Evolutionary conservation across 2,113 vertebrate genomes (phyloP).

Genomic region (Sylvilagus bachmani): DNA sequence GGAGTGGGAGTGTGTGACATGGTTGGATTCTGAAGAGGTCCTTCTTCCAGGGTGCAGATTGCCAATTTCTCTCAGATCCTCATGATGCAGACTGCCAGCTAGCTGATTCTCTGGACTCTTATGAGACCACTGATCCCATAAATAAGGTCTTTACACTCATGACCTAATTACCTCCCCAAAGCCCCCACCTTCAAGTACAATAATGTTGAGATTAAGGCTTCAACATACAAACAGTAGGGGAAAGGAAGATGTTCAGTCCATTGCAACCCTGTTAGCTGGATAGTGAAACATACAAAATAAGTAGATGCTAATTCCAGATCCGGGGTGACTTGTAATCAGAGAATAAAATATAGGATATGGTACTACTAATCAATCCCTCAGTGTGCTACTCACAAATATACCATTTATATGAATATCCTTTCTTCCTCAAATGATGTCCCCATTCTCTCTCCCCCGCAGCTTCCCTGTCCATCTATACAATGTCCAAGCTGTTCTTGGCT

Average conservation of each 20-base stretch:
- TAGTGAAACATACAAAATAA: background rate
- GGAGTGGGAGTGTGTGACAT: rapidly evolving
- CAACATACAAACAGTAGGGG: background rate
- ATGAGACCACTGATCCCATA: background rate
- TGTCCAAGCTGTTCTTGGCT: background rate
- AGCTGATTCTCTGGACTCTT: background rate
- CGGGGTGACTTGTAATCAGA: background rate
- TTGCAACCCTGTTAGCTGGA: background rate
- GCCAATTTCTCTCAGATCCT: background rate
- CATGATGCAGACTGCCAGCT: background rate
- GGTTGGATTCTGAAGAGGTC: background rate
- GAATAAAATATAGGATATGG: background rate
- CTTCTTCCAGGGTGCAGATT: background rate
- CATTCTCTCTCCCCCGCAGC: background rate
- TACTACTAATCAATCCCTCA: background rate
- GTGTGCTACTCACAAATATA: background rate
- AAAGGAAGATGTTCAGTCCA: background rate
- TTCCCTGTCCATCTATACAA: background rate
- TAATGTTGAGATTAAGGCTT: background rate
- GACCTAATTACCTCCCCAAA: background rate
- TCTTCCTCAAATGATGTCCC: background rate
- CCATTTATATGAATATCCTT: background rate
- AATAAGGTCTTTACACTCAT: background rate
- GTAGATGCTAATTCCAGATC: background rate
- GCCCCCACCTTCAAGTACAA: background rate